Percentiles rank a stretch among this genome's conserved stretches.
Conservation (phyloP, 2,888 invertebrate genomes). For the Apomyelois bistriatella region DNA sequence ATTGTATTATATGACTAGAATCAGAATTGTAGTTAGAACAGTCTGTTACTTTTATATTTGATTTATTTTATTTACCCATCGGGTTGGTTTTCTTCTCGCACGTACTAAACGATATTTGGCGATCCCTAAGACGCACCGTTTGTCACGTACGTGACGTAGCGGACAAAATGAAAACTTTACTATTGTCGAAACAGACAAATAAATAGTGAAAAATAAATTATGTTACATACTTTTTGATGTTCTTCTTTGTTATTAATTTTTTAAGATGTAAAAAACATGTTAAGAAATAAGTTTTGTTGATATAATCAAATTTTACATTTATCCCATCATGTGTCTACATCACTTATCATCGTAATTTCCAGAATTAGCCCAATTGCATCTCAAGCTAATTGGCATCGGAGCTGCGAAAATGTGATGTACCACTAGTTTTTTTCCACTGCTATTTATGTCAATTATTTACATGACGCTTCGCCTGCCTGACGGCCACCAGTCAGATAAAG, state of each 20-base stretch:
- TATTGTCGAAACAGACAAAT: slow-evolving; percentile 68
- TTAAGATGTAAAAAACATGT: no score
- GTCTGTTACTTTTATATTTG: slow-evolving; percentile 73
- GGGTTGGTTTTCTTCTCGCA: slow-evolving; percentile 73
- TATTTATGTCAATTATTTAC: no score
- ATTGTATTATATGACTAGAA: neutral
- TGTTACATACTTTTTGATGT: slow-evolving; percentile 31
- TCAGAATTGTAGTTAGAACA: slow-evolving; percentile 56
- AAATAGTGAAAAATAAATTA: slow-evolving; percentile 56
- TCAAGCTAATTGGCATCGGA: no score
- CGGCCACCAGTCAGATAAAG: no score
- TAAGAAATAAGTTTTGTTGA: no score
- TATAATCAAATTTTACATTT: no score
- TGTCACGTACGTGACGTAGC: slow-evolving; percentile 77
- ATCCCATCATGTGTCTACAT: no score
- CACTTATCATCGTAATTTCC: no score
- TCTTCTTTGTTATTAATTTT: slow-evolving; percentile 1
- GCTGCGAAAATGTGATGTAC: no score
- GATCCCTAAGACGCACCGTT: slow-evolving; percentile 77
- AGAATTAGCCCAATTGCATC: no score
- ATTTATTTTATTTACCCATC: slow-evolving; percentile 77
- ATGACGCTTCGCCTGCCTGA: no score
- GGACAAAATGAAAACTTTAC: slow-evolving; percentile 72
- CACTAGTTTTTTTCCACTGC: no score
- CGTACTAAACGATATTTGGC: slow-evolving; percentile 80